Conservation (phyloP, 2,888 invertebrate genomes). For the Periphyllus acericola region DNA sequence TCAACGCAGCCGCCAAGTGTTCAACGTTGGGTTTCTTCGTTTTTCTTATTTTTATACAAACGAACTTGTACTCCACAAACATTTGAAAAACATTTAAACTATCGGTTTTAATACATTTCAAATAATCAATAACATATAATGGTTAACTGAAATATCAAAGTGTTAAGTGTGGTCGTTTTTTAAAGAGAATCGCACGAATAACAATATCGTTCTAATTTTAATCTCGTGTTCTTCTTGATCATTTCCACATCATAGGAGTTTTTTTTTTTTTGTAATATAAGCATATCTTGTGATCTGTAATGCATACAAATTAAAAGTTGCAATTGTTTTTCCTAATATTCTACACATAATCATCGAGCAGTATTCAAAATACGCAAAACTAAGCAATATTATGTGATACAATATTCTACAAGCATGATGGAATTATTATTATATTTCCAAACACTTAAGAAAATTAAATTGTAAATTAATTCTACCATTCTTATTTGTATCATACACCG, state of each 20-base stretch:
- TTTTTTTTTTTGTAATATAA: too few species aligned
- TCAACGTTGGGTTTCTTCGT: background rate
- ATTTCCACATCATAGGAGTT: too few species aligned
- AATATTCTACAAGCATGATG: background rate
- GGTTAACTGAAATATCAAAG: too few species aligned
- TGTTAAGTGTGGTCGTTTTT: too few species aligned
- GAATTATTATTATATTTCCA: background rate
- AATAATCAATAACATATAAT: too few species aligned
- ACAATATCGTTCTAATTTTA: background rate
- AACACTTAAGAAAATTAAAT: conserved; percentile 3
- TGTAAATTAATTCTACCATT: background rate
- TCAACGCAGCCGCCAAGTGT: too few species aligned
- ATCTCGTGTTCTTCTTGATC: too few species aligned
- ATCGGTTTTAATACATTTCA: background rate
- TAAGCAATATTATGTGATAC: background rate
- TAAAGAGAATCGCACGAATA: too few species aligned
- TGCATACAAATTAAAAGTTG: background rate
- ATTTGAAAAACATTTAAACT: background rate
- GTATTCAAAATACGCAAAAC: background rate
- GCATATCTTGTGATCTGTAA: too few species aligned
- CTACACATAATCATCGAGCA: background rate
- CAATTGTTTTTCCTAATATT: background rate
- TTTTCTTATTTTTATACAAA: background rate
- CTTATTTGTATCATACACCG: background rate
- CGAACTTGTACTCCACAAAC: background rate